These are phyloP conservation scores for Aplysia californica DNA, from an alignment of 1,140 invertebrate species.

Conservation along the genomic window DNA sequence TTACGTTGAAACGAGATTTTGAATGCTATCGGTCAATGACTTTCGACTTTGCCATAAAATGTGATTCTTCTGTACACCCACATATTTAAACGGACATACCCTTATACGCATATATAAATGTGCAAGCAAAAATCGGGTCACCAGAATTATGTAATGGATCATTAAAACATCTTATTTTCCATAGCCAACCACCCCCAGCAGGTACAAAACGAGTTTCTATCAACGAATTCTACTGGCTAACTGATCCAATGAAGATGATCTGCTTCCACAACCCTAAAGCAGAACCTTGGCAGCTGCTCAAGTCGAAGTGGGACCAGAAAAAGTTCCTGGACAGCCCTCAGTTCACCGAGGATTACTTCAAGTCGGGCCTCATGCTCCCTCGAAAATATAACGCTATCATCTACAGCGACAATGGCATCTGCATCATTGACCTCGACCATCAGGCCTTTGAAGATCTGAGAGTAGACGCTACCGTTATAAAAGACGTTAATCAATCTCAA, in stretches of 20 bases:
- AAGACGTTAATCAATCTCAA: background rate
- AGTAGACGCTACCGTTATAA: background rate
- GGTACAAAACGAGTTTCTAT: slow-evolving; percentile 21
- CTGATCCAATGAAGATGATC: slow-evolving; percentile 48
- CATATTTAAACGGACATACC: too few species aligned
- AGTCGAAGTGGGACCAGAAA: slow-evolving; percentile 35
- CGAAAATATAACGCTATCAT: slow-evolving; percentile 26
- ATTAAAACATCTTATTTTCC: too few species aligned
- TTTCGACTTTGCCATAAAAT: too few species aligned
- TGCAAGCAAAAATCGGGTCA: too few species aligned
- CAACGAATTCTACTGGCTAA: slow-evolving; percentile 57
- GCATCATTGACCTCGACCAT: slow-evolving; percentile 20
- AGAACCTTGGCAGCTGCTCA: slow-evolving; percentile 49
- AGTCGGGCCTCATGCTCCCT: slow-evolving; percentile 26
- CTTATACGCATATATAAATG: too few species aligned
- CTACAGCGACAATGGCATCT: slow-evolving; percentile 11
- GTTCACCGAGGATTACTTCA: slow-evolving; percentile 36
- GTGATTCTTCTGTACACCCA: too few species aligned
- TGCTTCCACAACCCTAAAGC: slow-evolving; percentile 41
- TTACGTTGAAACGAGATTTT: too few species aligned
- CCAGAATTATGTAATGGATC: too few species aligned
- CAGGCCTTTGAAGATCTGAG: background rate
- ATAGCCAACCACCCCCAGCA: slow-evolving; percentile 14
- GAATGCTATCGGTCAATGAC: too few species aligned
- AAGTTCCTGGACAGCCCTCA: slow-evolving; percentile 35